Base-by-base conservation (phyloP, 2,888 invertebrate species). In the Melanostoma mellinum region DNA sequence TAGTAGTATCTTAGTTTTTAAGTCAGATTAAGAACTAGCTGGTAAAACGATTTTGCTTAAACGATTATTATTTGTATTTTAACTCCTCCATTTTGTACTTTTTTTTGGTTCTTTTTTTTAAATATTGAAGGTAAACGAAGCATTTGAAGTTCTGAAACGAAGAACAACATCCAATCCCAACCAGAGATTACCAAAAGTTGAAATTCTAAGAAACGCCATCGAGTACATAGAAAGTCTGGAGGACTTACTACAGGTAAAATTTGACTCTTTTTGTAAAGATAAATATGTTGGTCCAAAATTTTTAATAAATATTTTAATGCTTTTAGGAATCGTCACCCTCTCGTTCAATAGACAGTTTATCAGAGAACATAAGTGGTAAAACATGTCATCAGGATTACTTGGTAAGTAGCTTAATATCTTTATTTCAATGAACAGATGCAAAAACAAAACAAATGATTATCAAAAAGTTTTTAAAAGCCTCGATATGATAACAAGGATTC, bases 141-240 rank as follows among this genome's bases (percentile, higher is more conserved):
- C 99, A 0, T 99, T 99, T 91, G 99, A 99, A 91, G 94, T 97
- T 82, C 92, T 99, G 46, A 97, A 99, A 89, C 93, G 97, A 88
- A 92, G 99, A 71, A 98, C 99, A 0, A 96, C 98, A 88, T 96
- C 97, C 74, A 98, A 97, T 92, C 99, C 99, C 0, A 98, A 97
- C 89, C 99, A 99, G 88, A 93, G 99, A 69, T 93, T 99, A 87
- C 99, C 99, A 1, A 99, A 99, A 93, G 96, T 99, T 85, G 99
- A 99, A 92, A 99, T 99, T 86, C 93, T 99, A 44, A 93, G 99
- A 84, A 98, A 98, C 87, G 99, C 99, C 48, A 99, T 99, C 89
- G 99, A 99, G 88, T 99, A 99, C 90, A 99, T 99, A 86, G 99
- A 98, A 89, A 95, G 96, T 86, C 92, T 97, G 86, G 97, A 97